A percentile compares a stretch with the other conserved stretches of the same genome.
These are phyloP conservation scores for Galleria mellonella DNA, from an alignment of 1,140 invertebrate species.

Conservation along the genomic window DNA sequence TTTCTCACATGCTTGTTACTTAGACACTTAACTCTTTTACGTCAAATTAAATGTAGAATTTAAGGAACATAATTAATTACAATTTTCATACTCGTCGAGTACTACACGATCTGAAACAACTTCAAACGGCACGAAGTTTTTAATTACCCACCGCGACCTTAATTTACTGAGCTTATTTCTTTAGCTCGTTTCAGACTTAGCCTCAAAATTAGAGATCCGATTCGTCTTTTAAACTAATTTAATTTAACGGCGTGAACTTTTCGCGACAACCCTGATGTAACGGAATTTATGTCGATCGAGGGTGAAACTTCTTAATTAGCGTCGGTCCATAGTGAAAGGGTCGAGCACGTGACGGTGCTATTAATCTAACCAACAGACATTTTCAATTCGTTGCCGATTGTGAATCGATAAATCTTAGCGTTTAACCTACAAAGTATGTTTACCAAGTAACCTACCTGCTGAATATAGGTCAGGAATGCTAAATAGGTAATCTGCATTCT, in stretches of 20 bases:
- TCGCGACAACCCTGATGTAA: constrained; percentile 42
- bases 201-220: constrained; percentile 42
- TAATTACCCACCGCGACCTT: constrained; percentile 17
- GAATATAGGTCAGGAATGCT: no score
- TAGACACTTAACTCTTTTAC: not conserved
- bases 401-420: constrained; percentile 11
- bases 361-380: constrained; percentile 25
- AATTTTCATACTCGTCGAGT: not conserved
- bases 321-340: constrained; percentile 29
- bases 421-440: not conserved
- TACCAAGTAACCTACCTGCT: no score
- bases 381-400: constrained; percentile 23
- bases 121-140: constrained; percentile 4
- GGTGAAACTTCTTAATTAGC: constrained; percentile 55
- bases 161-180: constrained; percentile 17
- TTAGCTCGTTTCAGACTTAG: constrained; percentile 15
- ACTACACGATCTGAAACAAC: not conserved
- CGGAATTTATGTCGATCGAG: constrained; percentile 44
- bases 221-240: constrained; percentile 44
- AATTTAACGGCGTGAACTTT: constrained; percentile 39
- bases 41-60: not conserved
- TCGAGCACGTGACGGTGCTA: constrained; percentile 23
- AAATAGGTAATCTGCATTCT: no score
- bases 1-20: no score
- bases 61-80: constrained; percentile 2